Base-by-base conservation (phyloP, 2,113 vertebrate genomes). In the Micronisus gabar region DNA sequence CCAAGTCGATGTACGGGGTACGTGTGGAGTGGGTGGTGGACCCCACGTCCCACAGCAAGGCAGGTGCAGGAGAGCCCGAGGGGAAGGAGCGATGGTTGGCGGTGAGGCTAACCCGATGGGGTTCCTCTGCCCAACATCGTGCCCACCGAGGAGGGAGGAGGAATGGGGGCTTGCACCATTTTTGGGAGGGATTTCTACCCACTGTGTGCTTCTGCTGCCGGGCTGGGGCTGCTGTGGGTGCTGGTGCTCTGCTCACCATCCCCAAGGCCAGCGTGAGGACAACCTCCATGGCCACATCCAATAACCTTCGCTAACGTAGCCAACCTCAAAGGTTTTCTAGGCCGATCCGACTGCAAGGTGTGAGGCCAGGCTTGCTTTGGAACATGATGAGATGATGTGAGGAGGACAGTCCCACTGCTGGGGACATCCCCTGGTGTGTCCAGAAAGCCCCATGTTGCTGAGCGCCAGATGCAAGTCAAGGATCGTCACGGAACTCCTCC, bases 241-340 rank as follows among this genome's bases (percentile, higher is more conserved):
- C 41, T 52, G 59, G 9, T 62, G 74, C 53, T 74, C 47, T 45
- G 68, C 32, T 45, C 67, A n/a, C 29, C 48, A 41, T 12, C 47
- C 71, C 55, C 4, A 2, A n/a, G 11, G 23, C 59, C 59, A 61
- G 16, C 23, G 21, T 8, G 11, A 65, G 38, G 26, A 53, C 56
- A 81, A 81, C 62, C 36, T 52, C 26, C 68, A 29, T 0, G 13
- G 56, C 13, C 56, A 50, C 5, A 1, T 50, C 48, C 29, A 14
- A 50, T 4, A 43, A 68, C 27, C 68, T 58, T 68, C 12, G 7
- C 13, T 40, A 53, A 36, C 0, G 0, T 1, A 34, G n/a, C n/a
- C 76, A 82, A 26, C 21, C 45, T 66, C 82, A 36, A 32, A 86
- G 45, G 52, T 41, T 40, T 59, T 30, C 43, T 43, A 62, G 53